Evolutionary conservation across 2,113 vertebrate species (phyloP), one percentile per base, ranked within the genome.

Genomic region (Podarcis cretensis): DNA sequence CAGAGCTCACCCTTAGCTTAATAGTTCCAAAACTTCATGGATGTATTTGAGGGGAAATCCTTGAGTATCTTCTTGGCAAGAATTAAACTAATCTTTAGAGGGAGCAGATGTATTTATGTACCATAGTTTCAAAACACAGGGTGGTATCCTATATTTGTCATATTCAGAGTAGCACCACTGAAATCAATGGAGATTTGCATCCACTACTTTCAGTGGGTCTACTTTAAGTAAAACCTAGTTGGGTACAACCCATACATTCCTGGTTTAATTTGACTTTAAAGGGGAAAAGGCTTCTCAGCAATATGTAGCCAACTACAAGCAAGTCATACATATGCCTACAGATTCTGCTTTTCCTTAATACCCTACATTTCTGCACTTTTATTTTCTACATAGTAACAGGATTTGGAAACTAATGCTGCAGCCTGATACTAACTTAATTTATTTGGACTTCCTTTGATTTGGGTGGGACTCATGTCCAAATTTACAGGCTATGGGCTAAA

Each of bases 1-100:
- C 71, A 89, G 88, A 85, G 77, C 87, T 89, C 80, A 9, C 86
- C 85, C 86, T 79, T 92, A 57, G 83, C 3, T 0, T 68, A 88
- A 79, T 87, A 86, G 77, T 84, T 6, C 87, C 69, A 37, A 86
- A 0, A 0, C 3, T 92, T 14, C 59, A 6, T 48, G 65, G 27
- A 43, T 10, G 5, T 84, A 65, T 37, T 89, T 40, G 16, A 68
- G 89, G 43, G 87, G 25, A 43, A 86, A 87, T 21, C 73, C 35
- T 75, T 25, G 68, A 86, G 85, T 37, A 23, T 54, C 20, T 32
- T 32, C 25, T 32, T 48, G 27, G 14, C 25, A 25, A 69, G 32
- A 25, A 48, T 69, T 80, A 69, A 69, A 25, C 63, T 5, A 79
- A 54, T 2, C 13, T 32, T 79, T 6, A 68, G 66, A 68, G 66